Conservation (phyloP, 92 coral and sea anemone species). For the Palythoa caribaeorum region DNA sequence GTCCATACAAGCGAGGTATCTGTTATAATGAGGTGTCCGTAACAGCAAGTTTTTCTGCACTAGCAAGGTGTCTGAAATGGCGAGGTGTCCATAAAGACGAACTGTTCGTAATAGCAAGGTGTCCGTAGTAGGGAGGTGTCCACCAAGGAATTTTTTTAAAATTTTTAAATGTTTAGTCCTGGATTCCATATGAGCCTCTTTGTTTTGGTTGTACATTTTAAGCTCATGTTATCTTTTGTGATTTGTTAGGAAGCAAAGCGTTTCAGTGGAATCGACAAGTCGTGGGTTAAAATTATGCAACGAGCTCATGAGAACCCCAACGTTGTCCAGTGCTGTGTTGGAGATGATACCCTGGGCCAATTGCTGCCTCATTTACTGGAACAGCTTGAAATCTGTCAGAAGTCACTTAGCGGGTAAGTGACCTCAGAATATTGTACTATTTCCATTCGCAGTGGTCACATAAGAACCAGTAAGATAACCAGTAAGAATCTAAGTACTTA, state of each 20-base stretch:
- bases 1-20: too few species aligned
- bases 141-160: too few species aligned
- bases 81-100: too few species aligned
- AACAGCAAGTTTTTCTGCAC: too few species aligned
- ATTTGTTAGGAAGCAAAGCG: conserved; percentile 85
- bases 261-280: conserved; percentile 95
- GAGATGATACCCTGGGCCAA: conserved; percentile 96
- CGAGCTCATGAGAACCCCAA: conserved; percentile 97
- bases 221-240: background rate
- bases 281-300: conserved; percentile 99
- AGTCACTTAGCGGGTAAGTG: conserved; percentile 98
- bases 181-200: background rate
- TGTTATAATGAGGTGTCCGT: too few species aligned
- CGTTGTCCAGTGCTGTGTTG: conserved; percentile 99
- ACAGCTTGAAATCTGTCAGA: conserved; percentile 98
- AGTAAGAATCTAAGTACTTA: too few species aligned
- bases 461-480: too few species aligned
- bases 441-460: too few species aligned
- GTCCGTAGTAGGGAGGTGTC: background rate
- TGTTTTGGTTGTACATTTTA: too few species aligned
- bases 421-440: background rate
- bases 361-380: conserved; percentile 94
- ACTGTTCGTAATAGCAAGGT: too few species aligned
- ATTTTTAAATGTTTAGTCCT: background rate
- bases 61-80: too few species aligned